phyloP scores from a whole-genome alignment of 2,888 invertebrate genomes.

The Chromoteleia sp. region DNA sequence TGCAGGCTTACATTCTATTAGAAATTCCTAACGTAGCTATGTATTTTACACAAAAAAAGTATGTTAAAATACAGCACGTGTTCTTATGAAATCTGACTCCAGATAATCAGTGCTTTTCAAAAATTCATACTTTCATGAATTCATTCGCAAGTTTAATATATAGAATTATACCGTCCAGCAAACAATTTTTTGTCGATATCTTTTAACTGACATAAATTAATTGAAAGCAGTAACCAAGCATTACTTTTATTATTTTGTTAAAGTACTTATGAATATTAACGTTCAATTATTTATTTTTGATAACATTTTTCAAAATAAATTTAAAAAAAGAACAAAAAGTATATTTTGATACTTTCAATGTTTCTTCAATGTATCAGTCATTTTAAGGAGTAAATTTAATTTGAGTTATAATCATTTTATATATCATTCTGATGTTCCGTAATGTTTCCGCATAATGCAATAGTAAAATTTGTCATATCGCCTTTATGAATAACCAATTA shows the following conservation, averaged over 20 bases:
- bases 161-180: background rate
- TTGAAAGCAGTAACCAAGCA: background rate
- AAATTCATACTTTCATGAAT: constrained; percentile 37
- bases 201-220: background rate
- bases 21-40: constrained; percentile 57
- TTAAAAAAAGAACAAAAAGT: no score
- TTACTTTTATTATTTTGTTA: background rate
- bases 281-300: no score
- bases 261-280: background rate
- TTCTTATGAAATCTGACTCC: constrained; percentile 42
- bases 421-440: background rate
- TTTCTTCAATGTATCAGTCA: no score
- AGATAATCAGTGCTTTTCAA: constrained; percentile 28
- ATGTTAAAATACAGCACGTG: constrained; percentile 52
- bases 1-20: constrained; percentile 55
- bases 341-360: no score
- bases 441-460: background rate
- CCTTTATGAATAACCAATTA: constrained; percentile 1
- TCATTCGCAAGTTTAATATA: constrained; percentile 4
- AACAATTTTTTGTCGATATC: background rate
- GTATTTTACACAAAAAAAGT: constrained; percentile 41
- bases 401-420: background rate
- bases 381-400: background rate
- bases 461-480: background rate
- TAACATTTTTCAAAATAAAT: no score